Evolutionary conservation across 2,113 vertebrate genomes (phyloP).

Genomic region (Gallinago paraguaiae): DNA sequence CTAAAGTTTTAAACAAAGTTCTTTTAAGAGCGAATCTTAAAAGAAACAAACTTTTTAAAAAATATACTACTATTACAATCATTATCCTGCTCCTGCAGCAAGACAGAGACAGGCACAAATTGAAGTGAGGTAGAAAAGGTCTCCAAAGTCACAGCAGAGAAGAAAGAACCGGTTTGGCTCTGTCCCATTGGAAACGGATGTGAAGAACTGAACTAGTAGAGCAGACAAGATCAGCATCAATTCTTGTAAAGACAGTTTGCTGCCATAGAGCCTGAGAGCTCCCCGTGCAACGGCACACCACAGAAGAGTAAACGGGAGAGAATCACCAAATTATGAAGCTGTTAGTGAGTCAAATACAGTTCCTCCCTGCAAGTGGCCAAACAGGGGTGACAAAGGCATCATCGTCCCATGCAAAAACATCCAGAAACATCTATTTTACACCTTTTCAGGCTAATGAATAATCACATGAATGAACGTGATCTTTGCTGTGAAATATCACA

Average conservation of each 20-base stretch:
- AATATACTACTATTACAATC: not conserved
- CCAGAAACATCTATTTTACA: not conserved
- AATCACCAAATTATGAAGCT: not conserved
- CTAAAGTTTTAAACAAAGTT: not conserved
- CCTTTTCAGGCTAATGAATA: not conserved
- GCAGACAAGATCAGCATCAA: not conserved
- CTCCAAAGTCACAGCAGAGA: not conserved
- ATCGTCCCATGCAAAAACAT: not conserved
- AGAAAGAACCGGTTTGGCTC: not conserved
- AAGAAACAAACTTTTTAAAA: not conserved
- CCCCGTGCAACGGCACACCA: not conserved
- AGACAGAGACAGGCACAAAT: not conserved
- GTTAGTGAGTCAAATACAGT: accelerated
- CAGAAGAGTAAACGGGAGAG: not conserved
- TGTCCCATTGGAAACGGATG: not conserved
- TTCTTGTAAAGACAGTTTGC: not conserved
- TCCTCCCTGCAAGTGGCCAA: not conserved
- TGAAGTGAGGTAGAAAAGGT: not conserved
- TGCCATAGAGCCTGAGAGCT: not conserved
- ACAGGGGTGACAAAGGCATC: not conserved
- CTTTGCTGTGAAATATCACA: not conserved
- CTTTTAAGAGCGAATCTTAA: not conserved
- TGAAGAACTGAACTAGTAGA: not conserved
- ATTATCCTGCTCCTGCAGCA: not conserved
- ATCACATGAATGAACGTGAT: not conserved